Evolutionary conservation across 2,888 invertebrate species (phyloP).

Genomic region (Platycnemis pennipes): DNA sequence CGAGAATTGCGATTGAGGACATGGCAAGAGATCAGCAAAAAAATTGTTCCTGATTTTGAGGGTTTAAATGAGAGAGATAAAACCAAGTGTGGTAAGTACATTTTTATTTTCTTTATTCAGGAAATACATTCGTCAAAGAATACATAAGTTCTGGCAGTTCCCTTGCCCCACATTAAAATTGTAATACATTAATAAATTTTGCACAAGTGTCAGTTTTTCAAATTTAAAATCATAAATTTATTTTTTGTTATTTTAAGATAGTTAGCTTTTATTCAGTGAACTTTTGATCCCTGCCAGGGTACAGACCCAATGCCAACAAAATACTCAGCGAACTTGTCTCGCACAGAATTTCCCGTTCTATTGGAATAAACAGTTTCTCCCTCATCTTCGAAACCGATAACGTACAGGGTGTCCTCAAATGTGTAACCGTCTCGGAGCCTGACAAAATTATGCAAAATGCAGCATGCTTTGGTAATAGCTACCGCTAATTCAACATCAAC

Average conservation of each 20-base stretch:
- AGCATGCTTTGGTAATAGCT: neutral
- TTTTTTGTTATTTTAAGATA: neutral
- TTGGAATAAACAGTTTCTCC: neutral
- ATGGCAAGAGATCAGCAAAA: neutral
- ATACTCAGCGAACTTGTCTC: neutral
- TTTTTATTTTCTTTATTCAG: neutral
- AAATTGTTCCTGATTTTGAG: neutral
- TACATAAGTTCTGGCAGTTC: neutral
- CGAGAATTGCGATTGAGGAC: neutral
- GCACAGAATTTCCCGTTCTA: neutral
- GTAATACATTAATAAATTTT: neutral
- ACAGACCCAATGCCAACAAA: neutral
- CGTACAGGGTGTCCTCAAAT: neutral
- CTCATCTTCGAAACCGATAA: neutral
- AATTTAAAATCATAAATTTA: neutral
- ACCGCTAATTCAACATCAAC: constrained; percentile 1
- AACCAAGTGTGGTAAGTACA: neutral
- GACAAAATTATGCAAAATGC: neutral
- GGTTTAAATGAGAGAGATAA: neutral
- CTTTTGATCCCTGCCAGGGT: neutral
- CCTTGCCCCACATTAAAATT: neutral
- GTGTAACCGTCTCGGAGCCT: neutral
- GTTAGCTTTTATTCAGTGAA: neutral
- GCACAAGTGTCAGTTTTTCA: neutral
- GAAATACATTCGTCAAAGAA: neutral